A percentile compares a stretch with the other conserved stretches of the same genome.
Conservation (phyloP, 2,888 invertebrate genomes). For the Auanema freiburgensis region DNA sequence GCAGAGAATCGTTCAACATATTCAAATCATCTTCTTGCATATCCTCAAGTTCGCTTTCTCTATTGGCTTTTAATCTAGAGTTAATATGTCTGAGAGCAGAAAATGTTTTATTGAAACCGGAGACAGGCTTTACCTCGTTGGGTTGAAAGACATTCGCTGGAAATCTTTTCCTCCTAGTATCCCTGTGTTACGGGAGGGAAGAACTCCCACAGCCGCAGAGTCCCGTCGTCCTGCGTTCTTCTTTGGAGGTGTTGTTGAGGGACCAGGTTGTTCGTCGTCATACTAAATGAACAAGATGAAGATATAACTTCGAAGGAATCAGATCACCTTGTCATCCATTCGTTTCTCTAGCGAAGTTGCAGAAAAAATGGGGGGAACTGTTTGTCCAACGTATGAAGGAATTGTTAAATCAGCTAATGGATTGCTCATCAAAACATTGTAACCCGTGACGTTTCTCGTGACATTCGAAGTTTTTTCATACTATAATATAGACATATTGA, state of each 20-base stretch:
- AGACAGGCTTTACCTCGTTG: constrained; percentile 19
- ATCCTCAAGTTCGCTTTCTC: constrained; percentile 26
- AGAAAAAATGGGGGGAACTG: constrained; percentile 15
- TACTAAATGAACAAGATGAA: constrained; percentile 3
- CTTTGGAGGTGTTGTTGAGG: constrained; percentile 28
- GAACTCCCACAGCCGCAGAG: background rate
- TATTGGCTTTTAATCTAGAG: constrained; percentile 19
- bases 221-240: constrained; percentile 18
- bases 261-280: constrained; percentile 33
- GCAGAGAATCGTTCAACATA: background rate
- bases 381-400: constrained; percentile 27
- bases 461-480: constrained; percentile 28
- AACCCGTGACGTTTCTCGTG: constrained; percentile 10
- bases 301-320: background rate
- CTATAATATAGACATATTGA: constrained; percentile 8
- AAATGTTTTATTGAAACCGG: background rate
- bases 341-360: constrained; percentile 9
- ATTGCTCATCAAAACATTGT: constrained; percentile 54
- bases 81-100: background rate
- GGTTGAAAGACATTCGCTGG: constrained; percentile 59
- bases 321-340: background rate
- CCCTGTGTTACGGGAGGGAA: background rate
- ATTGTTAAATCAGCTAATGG: constrained; percentile 44
- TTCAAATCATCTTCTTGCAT: constrained; percentile 22
- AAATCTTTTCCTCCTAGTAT: constrained; percentile 50